Evolutionary conservation across 2,797 vertebrate species (phyloP).

Genomic region (Tinamus major): DNA sequence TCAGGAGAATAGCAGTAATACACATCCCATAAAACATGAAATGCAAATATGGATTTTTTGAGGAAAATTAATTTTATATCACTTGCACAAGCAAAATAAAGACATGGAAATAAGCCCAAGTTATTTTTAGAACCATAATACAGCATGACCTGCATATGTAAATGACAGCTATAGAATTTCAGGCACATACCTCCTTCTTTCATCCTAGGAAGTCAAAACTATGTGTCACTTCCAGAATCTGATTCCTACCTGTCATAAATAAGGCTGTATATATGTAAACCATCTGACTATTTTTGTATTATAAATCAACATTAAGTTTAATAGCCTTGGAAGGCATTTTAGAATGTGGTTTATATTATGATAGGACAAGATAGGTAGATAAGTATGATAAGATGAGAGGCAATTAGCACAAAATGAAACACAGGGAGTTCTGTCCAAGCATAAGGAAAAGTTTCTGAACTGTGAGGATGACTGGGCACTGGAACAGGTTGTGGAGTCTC

Average conservation of each 20-base stretch:
- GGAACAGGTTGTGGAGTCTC: too few species aligned
- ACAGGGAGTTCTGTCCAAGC: too few species aligned
- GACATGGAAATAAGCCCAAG: not conserved
- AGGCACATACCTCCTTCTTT: not conserved
- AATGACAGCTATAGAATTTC: not conserved
- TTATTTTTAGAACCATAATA: not conserved
- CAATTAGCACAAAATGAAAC: not conserved
- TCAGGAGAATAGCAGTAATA: slow-evolving; percentile 7
- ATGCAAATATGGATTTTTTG: slow-evolving; percentile 25
- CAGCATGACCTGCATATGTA: not conserved
- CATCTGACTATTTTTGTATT: not conserved
- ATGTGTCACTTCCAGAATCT: not conserved
- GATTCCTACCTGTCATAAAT: not conserved
- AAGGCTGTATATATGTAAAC: not conserved
- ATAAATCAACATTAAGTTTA: not conserved
- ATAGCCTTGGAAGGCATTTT: not conserved
- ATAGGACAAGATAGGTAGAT: not conserved
- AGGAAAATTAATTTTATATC: not conserved
- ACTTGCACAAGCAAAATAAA: slow-evolving; percentile 3
- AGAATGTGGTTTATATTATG: not conserved
- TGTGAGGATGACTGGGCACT: too few species aligned
- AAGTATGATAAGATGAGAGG: not conserved
- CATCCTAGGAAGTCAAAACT: not conserved
- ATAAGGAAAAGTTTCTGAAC: too few species aligned
- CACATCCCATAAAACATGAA: slow-evolving; percentile 13